Percentiles rank a stretch among this genome's conserved stretches.
These are phyloP conservation scores for Pelecanus crispus DNA, from an alignment of 2,113 vertebrate species.

Conservation along the genomic window DNA sequence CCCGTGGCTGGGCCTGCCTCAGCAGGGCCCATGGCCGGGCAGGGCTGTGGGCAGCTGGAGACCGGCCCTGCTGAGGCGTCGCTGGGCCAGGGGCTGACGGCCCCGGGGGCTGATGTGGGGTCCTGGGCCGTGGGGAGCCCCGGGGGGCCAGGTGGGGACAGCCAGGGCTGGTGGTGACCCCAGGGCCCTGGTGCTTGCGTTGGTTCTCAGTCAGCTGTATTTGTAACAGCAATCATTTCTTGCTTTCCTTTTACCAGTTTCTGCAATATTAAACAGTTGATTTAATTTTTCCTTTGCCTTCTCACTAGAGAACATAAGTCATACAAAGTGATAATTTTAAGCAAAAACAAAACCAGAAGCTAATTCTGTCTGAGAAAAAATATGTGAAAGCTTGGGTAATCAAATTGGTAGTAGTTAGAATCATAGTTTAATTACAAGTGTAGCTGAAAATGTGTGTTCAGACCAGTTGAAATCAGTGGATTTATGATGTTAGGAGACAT, in stretches of 20 bases:
- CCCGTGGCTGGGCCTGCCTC: rapidly evolving
- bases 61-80: rapidly evolving
- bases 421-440: background rate
- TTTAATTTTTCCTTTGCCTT: background rate
- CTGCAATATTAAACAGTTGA: background rate
- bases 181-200: too few species aligned
- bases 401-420: background rate
- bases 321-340: background rate
- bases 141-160: background rate
- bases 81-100: background rate
- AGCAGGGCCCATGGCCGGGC: rapidly evolving
- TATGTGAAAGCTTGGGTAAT: background rate
- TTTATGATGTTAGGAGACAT: background rate
- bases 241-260: background rate
- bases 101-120: rapidly evolving
- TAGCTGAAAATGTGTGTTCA: background rate
- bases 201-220: background rate
- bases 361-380: constrained; percentile 7
- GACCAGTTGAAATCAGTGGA: background rate
- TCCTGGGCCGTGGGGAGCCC: too few species aligned
- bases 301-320: background rate
- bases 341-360: background rate
- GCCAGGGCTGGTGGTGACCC: background rate
- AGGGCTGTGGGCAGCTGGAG: background rate
- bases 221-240: background rate